Base-by-base conservation (phyloP, 2,888 invertebrate genomes). In the Brassicogethes aeneus region DNA sequence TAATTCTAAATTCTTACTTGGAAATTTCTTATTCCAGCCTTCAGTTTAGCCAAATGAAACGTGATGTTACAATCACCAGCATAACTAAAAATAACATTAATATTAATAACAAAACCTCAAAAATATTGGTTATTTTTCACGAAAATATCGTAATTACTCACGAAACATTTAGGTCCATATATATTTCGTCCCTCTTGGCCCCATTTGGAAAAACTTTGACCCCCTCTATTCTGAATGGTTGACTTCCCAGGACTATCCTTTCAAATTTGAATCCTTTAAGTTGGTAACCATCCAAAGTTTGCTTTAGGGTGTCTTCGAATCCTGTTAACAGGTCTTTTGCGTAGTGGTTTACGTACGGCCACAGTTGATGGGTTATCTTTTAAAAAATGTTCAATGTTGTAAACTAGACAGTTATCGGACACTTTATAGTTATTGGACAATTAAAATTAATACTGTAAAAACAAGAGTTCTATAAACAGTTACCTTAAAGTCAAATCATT, bases 61-160 rank as follows among this genome's bases (percentile, higher is more conserved):
- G 88, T 86, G 51, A 99, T 90, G 66, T 95, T 89, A 64, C 94
- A 94, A 67, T 99, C 96, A 31, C 97, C 95, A 47, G 93, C 92
- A 68, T 96, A 97, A 57, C 90, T 91, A 68, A 36, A 73, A 71
- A n/a, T n/a, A n/a, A n/a, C n/a, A n/a, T n/a, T n/a, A 42, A 38
- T 43, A n/a, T 29, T 15, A 39, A 34, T 15, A 55, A 51, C 12
- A 40, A 34, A 38, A 32, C 12, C 3, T 32, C 36, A 14, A 34
- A 38, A 16, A 5, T 29, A 12, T 13, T 7, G 12, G 8, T 32
- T 32, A 32, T 13, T 13, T 10, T 32, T 32, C 10, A n/a, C n/a
- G 23, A 10, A 23, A 23, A 10, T 5, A 23, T 23, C 10, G 23
- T 32, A 12, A 38, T n/a, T n/a, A 77, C 85, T 80, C 68, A 90